phyloP scores from a whole-genome alignment of 2,797 vertebrate genomes.

The Percopsis omiscomaycus region DNA sequence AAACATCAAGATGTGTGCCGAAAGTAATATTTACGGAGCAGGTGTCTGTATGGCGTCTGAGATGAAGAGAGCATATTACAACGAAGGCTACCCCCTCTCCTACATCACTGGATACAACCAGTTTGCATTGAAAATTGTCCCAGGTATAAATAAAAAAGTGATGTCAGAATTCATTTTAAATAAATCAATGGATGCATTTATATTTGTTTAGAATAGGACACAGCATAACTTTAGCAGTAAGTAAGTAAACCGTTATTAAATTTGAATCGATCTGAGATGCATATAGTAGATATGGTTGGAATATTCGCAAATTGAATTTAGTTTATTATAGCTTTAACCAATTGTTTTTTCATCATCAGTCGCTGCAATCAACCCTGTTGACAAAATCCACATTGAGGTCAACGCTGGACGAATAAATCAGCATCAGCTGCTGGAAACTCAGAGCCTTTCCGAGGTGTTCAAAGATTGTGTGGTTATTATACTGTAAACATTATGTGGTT shows the following conservation, averaged over 20 bases:
- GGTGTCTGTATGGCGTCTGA: slow-evolving; percentile 72
- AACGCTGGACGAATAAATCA: slow-evolving; percentile 37
- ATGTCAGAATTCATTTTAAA: not conserved
- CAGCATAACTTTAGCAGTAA: no score
- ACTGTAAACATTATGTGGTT: slow-evolving; percentile 4
- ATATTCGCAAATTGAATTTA: no score
- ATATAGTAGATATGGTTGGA: no score
- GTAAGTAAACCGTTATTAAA: no score
- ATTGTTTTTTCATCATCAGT: slow-evolving; percentile 48
- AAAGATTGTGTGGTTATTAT: slow-evolving; percentile 25
- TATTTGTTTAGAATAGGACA: not conserved
- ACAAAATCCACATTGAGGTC: slow-evolving; percentile 76
- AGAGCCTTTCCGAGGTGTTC: slow-evolving; percentile 66
- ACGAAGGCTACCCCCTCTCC: slow-evolving; percentile 75
- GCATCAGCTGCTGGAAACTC: slow-evolving; percentile 55
- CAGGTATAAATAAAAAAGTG: slow-evolving; percentile 59
- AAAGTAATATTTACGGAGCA: slow-evolving; percentile 62
- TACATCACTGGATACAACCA: slow-evolving; percentile 74
- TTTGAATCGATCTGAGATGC: no score
- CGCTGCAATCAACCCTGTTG: slow-evolving; percentile 56
- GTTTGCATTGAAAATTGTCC: slow-evolving; percentile 57
- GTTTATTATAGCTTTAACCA: no score
- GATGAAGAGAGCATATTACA: slow-evolving; percentile 62
- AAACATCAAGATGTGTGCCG: slow-evolving; percentile 54
- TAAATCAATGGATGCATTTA: not conserved